These are phyloP conservation scores for Molossus alvarezi DNA, from an alignment of 2,797 vertebrate genomes.

Conservation along the genomic window DNA sequence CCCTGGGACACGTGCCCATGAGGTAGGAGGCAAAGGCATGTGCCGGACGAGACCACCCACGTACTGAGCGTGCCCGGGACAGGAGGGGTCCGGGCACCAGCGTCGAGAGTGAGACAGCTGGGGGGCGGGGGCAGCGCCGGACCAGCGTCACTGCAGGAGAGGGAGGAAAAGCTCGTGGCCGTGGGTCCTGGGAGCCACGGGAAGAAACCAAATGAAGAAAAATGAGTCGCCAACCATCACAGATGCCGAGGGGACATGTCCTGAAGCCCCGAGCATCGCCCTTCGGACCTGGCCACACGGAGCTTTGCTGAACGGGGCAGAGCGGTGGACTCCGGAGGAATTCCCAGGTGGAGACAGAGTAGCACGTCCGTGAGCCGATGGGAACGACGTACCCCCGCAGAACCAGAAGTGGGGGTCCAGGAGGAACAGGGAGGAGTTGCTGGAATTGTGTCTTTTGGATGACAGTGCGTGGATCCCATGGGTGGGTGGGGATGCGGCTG, in stretches of 20 bases:
- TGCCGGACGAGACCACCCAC: not conserved
- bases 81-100: not conserved
- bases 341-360: no score
- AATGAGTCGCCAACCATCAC: fast-evolving
- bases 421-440: not conserved
- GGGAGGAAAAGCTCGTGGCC: not conserved
- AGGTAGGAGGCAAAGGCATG: not conserved
- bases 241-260: not conserved
- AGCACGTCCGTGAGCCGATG: not conserved
- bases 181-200: no score
- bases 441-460: not conserved
- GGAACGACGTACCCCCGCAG: fast-evolving
- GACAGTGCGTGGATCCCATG: not conserved
- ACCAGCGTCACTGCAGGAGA: not conserved
- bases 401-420: not conserved
- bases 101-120: fast-evolving
- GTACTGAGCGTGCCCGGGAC: not conserved
- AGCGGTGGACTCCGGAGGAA: no score
- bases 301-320: not conserved
- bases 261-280: not conserved
- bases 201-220: not conserved
- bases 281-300: not conserved
- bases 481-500: fast-evolving
- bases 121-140: no score
- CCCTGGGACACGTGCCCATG: no score